These are phyloP conservation scores for Premnoplex brunnescens DNA, from an alignment of 2,797 vertebrate genomes.

Conservation along the genomic window DNA sequence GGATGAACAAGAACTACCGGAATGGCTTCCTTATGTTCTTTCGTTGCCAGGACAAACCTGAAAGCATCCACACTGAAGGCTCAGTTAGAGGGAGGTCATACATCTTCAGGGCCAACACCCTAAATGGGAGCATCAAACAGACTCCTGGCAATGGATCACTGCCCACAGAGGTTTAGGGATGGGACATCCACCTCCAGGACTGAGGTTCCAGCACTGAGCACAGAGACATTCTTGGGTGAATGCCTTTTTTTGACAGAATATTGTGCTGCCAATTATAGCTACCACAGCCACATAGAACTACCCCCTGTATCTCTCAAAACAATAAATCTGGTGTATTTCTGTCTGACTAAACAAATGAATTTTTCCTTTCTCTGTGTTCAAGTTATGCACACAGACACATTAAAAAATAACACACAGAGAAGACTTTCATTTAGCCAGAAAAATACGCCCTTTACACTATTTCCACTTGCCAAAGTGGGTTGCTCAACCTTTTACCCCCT, in stretches of 20 bases:
- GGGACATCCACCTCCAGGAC: neutral
- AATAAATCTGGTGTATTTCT: conserved; percentile 47
- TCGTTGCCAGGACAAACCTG: conserved; percentile 86
- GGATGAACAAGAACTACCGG: conserved; percentile 97
- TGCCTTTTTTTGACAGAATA: neutral
- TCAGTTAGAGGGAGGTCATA: conserved; percentile 84
- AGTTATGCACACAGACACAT: neutral
- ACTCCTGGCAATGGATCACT: conserved; percentile 76
- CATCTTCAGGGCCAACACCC: conserved; percentile 76
- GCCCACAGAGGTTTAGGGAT: conserved; percentile 82
- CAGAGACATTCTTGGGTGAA: neutral
- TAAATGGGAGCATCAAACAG: conserved; percentile 77
- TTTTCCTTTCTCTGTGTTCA: neutral
- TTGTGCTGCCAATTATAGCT: neutral
- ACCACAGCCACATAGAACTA: neutral
- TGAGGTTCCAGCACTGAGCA: neutral
- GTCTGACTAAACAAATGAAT: neutral
- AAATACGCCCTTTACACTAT: neutral
- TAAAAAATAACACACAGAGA: neutral
- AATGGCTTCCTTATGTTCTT: conserved; percentile 93
- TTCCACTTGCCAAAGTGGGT: neutral
- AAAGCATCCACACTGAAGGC: conserved; percentile 85
- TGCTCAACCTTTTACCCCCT: neutral
- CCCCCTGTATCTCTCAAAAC: conserved; percentile 15
- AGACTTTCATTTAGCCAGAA: neutral